Percentiles rank a stretch among this genome's conserved stretches.
Conservation (phyloP, 2,113 vertebrate species). For the Zapornia atra region DNA sequence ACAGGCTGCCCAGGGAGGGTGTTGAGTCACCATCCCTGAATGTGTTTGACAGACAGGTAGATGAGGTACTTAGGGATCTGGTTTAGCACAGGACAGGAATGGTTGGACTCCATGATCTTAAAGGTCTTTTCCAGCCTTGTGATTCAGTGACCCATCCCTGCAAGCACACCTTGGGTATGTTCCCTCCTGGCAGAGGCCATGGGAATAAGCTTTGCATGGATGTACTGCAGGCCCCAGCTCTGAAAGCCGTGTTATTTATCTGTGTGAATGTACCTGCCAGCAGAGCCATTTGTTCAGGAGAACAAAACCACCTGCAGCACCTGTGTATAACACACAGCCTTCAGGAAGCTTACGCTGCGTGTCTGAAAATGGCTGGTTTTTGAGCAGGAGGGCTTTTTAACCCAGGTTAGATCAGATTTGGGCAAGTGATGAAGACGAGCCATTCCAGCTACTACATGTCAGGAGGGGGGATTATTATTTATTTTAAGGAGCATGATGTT, state of each 20-base stretch:
- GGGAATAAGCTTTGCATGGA: accelerated
- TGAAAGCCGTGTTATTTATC: not conserved
- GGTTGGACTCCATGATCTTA: too few species aligned
- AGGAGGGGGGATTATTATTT: not conserved
- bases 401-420: not conserved
- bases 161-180: accelerated
- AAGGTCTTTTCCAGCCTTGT: too few species aligned
- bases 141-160: not conserved
- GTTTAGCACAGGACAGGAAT: too few species aligned
- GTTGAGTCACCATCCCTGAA: too few species aligned
- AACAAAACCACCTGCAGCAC: not conserved
- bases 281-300: not conserved
- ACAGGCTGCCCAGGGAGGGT: too few species aligned
- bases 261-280: not conserved
- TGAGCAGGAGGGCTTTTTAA: not conserved
- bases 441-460: not conserved
- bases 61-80: too few species aligned
- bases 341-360: not conserved
- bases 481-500: not conserved
- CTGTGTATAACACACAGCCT: accelerated
- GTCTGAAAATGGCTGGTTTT: not conserved
- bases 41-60: too few species aligned
- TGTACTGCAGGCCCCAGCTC: accelerated
- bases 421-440: not conserved
- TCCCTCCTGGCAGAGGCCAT: not conserved